Conservation (phyloP, 2,113 vertebrate species). For the Burhinus oedicnemus region DNA sequence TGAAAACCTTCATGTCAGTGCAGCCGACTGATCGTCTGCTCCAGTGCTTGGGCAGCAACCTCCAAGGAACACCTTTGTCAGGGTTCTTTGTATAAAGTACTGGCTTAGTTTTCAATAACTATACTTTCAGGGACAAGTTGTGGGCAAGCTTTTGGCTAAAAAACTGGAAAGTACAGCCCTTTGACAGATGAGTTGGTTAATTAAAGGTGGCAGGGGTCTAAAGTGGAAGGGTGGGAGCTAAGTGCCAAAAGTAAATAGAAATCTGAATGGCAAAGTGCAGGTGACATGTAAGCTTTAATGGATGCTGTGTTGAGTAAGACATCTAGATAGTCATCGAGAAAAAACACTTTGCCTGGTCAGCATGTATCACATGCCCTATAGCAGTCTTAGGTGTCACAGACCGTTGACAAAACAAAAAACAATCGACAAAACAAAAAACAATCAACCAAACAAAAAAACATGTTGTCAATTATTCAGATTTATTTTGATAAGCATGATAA, state of each 20-base stretch:
- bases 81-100: not conserved
- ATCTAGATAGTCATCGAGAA: not conserved
- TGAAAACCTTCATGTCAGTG: not conserved
- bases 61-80: not conserved
- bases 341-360: not conserved
- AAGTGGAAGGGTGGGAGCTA: not conserved
- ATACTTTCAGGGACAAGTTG: not conserved
- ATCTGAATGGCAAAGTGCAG: not conserved
- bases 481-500: not conserved
- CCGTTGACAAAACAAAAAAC: not conserved
- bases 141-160: not conserved
- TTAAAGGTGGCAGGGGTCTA: not conserved
- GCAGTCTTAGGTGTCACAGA: not conserved
- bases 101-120: not conserved
- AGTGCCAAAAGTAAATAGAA: constrained; percentile 17
- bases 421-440: not conserved
- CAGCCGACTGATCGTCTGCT: not conserved
- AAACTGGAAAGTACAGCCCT: not conserved
- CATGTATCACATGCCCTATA: not conserved
- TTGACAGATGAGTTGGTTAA: constrained; percentile 21
- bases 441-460: not conserved
- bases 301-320: not conserved
- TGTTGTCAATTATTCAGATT: not conserved
- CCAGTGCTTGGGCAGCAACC: not conserved
- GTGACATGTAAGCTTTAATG: not conserved